These are phyloP conservation scores for Cryptocephalus moraei DNA, from an alignment of 2,888 invertebrate species.

Conservation along the genomic window DNA sequence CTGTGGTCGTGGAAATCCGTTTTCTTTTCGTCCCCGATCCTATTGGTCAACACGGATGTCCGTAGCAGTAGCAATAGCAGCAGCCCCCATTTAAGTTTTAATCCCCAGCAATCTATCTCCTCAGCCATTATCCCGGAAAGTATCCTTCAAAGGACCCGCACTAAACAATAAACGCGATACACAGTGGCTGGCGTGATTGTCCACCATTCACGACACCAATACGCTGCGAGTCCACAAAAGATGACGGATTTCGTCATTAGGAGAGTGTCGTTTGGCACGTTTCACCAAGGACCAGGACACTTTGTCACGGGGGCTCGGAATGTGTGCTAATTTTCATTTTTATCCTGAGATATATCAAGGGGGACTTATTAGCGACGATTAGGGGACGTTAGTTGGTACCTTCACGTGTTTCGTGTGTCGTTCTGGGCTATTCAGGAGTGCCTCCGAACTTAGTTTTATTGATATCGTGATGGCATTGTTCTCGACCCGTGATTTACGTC, in stretches of 20 bases:
- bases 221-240: constrained; percentile 29
- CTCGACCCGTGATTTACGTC: too few relatives aligned
- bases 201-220: constrained; percentile 25
- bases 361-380: constrained; percentile 22
- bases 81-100: constrained; percentile 11
- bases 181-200: constrained; percentile 11
- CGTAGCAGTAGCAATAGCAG: neutral
- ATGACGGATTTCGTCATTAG: constrained; percentile 32
- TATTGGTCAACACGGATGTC: constrained; percentile 5
- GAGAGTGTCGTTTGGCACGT: constrained; percentile 25
- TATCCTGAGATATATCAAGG: constrained; percentile 12
- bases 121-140: constrained; percentile 11
- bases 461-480: too few relatives aligned
- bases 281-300: constrained; percentile 23
- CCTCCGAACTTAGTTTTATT: too few relatives aligned
- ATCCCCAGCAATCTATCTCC: constrained; percentile 13
- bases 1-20: too few relatives aligned
- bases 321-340: constrained; percentile 25
- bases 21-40: too few relatives aligned
- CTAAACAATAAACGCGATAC: constrained; percentile 16
- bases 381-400: constrained; percentile 4
- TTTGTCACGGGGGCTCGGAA: constrained; percentile 25
- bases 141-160: constrained; percentile 15
- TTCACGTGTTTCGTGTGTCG: too few relatives aligned
- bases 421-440: too few relatives aligned